These are phyloP conservation scores for Monopterus albus DNA, from an alignment of 2,113 vertebrate species.

Conservation along the genomic window DNA sequence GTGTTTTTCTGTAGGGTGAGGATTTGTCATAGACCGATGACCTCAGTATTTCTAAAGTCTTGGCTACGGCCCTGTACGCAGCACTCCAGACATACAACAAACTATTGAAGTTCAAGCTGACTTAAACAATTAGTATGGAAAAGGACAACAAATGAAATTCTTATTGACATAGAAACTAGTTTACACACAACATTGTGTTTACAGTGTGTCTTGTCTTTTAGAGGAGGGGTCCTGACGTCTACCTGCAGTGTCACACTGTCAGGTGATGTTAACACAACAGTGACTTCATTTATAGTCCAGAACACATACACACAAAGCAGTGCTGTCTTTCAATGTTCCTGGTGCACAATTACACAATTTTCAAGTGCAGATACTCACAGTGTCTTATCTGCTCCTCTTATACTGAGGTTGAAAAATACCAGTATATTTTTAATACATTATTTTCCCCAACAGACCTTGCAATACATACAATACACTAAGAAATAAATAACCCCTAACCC, in stretches of 20 bases:
- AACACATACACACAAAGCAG: constrained; percentile 31
- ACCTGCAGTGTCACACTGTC: constrained; percentile 27
- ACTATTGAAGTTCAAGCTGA: constrained; percentile 3
- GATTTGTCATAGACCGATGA: too few species aligned
- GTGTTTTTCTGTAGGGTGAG: too few species aligned
- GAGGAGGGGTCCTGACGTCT: constrained; percentile 13
- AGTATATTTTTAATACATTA: constrained; percentile 34
- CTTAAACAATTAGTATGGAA: constrained; percentile 7
- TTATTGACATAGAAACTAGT: constrained; percentile 14
- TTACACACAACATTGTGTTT: constrained; percentile 14
- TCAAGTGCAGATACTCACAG: constrained; percentile 31
- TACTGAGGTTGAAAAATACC: constrained; percentile 13
- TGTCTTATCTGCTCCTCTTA: constrained; percentile 41
- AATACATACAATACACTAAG: constrained; percentile 63
- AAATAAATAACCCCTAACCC: constrained; percentile 67
- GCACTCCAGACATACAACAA: constrained; percentile 43
- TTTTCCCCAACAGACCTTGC: constrained; percentile 37
- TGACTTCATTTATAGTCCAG: constrained; percentile 40
- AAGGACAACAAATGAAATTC: constrained; percentile 8
- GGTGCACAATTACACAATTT: constrained; percentile 31
- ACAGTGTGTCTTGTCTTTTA: not conserved
- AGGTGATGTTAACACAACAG: constrained; percentile 29
- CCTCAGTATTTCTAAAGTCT: constrained; percentile 31
- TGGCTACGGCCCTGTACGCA: not conserved
- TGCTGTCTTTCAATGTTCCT: constrained; percentile 36